Conservation (phyloP, 2,888 invertebrate species). For the Aphelenchoides bicaudatus region DNA sequence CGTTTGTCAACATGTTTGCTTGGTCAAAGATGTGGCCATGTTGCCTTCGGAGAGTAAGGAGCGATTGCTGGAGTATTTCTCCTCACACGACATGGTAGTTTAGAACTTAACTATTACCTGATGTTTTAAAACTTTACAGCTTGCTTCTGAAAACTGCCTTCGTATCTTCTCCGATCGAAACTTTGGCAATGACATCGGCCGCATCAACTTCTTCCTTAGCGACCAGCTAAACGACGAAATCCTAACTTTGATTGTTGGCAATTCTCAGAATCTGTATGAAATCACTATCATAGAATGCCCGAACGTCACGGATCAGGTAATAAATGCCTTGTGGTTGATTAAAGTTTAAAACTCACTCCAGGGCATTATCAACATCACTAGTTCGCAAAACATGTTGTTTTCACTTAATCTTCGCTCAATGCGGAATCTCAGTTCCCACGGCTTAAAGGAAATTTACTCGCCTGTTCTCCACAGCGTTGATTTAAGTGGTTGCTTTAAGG, state of each 20-base stretch:
- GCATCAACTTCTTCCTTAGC: conserved; percentile 52
- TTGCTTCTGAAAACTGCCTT: conserved; percentile 43
- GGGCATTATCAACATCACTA: conserved; percentile 47
- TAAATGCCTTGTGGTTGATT: not conserved
- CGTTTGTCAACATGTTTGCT: conserved; percentile 45
- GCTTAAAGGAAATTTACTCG: conserved; percentile 43
- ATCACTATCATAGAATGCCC: conserved; percentile 56
- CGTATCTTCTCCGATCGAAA: conserved; percentile 41
- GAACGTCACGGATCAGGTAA: conserved; percentile 47
- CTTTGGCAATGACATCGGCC: conserved; percentile 48
- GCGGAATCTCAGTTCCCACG: conserved; percentile 43
- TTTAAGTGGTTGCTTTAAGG: conserved; percentile 54
- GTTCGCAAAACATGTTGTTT: conserved; percentile 39
- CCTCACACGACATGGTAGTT: conserved; percentile 53
- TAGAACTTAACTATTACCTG: conserved; percentile 8
- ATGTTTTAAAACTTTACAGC: conserved; percentile 31
- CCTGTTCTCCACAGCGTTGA: conserved; percentile 47
- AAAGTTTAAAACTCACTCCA: conserved; percentile 13
- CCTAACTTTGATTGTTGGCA: conserved; percentile 37
- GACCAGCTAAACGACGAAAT: conserved; percentile 43
- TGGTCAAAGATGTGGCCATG: conserved; percentile 41
- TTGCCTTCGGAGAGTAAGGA: conserved; percentile 53
- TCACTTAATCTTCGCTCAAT: conserved; percentile 48
- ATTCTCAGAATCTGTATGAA: conserved; percentile 44
- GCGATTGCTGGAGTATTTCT: conserved; percentile 50